Evolutionary conservation across 2,797 vertebrate species (phyloP), one percentile per base, ranked within the genome.

Genomic region (Cryptoprocta ferox): DNA sequence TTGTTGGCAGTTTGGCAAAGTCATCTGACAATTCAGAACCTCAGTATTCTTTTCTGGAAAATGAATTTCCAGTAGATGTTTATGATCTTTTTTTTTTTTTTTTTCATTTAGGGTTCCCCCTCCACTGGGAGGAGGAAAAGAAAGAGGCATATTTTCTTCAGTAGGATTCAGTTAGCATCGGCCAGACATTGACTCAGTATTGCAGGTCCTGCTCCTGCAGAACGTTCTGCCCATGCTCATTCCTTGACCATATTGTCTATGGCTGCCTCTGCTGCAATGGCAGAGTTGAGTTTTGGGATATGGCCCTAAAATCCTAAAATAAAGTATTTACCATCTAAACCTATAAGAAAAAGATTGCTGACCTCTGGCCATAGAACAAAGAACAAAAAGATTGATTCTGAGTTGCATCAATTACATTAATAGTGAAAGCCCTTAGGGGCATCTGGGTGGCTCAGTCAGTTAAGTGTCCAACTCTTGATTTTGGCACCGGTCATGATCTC

Each of bases 121-220:
- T 93, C 18, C 13, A 45, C 6, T 75, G 32, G 11, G 19, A 96
- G 10, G 35, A 82, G 19, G 26, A 86, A 89, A 71, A 86, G 42
- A 9, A 59, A 70, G 61, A 94, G 16, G 0, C 0, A 1, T 32
- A 1, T 61, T 59, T 92, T 93, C 14, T 37, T 19, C 11, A 16
- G 48, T 4, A 81, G n/a, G 2, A 0, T 39, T 84, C 76, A 45
- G 37, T 71, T 73, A 35, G n/a, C 70, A 19, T 4, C 45, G 13
- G 42, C 7, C 10, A 59, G n/a, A 50, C 10, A 1, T 4, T 76
- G 66, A 24, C 42, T 24, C 26, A 35, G 18, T 4, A 2, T 30
- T 4, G 3, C 39, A 75, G 11, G 19, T 24, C 1, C 0, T 0
- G 16, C 6, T 37, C 6, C 48, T 30, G 5, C 32, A 32, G 28